Conservation (phyloP, 2,888 invertebrate genomes). For the Erebia palarica region DNA sequence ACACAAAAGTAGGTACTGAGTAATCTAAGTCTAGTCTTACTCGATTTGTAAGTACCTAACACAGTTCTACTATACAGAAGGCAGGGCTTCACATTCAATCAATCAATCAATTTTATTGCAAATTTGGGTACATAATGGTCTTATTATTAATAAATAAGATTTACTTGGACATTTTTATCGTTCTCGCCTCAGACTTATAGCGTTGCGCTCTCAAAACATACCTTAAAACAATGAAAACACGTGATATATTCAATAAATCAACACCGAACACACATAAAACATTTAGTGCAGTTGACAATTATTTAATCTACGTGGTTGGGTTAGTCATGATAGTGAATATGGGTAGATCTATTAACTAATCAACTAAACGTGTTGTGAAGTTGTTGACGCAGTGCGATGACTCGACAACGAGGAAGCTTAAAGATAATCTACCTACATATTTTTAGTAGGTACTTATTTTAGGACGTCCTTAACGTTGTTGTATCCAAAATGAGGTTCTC, state of each 20-base stretch:
- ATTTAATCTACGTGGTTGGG: slow-evolving; percentile 13
- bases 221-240: slow-evolving; percentile 1
- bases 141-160: no score
- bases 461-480: not conserved
- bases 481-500: not conserved
- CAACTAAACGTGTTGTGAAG: not conserved
- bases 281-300: slow-evolving; percentile 16
- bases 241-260: slow-evolving; percentile 1
- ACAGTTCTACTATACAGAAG: no score
- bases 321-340: slow-evolving; percentile 13
- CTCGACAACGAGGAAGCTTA: slow-evolving; percentile 6
- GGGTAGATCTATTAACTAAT: slow-evolving; percentile 10
- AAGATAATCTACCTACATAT: not conserved
- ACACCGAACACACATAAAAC: slow-evolving; percentile 3
- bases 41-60: no score
- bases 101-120: no score
- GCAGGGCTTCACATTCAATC: no score
- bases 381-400: slow-evolving; percentile 11
- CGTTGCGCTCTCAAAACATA: slow-evolving; percentile 10
- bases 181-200: not conserved
- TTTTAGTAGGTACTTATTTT: not conserved
- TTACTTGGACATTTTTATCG: no score
- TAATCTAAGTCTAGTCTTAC: not conserved
- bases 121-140: no score
- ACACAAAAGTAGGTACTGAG: not conserved